Base-by-base conservation (phyloP, 2,888 invertebrate genomes). In the Exephanes ischioxanthus region DNA sequence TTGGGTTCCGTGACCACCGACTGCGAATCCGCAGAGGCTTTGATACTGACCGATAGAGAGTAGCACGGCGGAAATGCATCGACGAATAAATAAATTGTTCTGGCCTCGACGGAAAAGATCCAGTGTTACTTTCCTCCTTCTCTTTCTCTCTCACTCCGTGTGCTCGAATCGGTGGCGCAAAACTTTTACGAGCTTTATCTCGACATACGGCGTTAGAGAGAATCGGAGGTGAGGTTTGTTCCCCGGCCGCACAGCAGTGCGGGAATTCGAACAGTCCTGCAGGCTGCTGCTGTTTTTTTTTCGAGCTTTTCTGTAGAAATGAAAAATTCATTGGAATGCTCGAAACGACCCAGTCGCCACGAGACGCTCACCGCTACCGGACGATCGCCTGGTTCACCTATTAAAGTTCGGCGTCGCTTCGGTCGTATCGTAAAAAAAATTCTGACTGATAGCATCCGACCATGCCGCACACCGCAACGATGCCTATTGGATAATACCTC, bases 101-200 rank as follows among this genome's bases (percentile, higher is more conserved):
- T 11, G 33, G 68, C 73, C 63, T 3, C 51, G 85, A 61, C 75
- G 75, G 71, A 79, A 33, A 83, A 76, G 79, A 83, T 80, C 67
- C 51, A 33, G 76, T 67, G 63, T 33, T 48, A 48, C 45, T 16
- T 48, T 48, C 16, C 45, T 70, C 79, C 22, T 41, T 41, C 26
- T 85, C 33, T 30, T 48, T 70, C 63, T 75, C 53, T 75, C 53
- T 26, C 45, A 30, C 19, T 11, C 77, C 48, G 37, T 30, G 37
- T 71, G 45, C 22, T 45, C 79, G 83, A 63, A 55, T 72, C 33
- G 48, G 26, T 19, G 77, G 26, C 61, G 77, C 73, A 68, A 84
- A 84, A 84, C 84, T 84, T 84, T 84, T 78, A 84, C 81, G 84
- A 84, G 84, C 81, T 84, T 78, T 84, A 84, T 84, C 84, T 84